Evolutionary conservation across 2,888 invertebrate species (phyloP), one percentile per base, ranked within the genome.

Genomic region (Netelia melanura): DNA sequence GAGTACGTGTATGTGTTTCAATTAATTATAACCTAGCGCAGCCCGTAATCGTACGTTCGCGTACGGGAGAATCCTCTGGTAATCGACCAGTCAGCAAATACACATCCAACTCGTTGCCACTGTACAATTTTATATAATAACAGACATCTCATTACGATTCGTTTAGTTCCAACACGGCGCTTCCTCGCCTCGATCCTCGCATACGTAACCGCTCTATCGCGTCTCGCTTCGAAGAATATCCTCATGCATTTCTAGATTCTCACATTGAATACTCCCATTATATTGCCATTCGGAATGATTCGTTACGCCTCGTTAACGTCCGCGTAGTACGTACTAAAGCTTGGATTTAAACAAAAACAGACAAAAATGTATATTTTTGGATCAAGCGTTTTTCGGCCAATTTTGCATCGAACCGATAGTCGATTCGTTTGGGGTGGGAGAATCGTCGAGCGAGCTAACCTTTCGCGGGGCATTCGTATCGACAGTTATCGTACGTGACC

Each of bases 401-500:
- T 48, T 48, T 48, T 14, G 48, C 14, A 48, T 48, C 14, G 48
- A 48, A 14, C 48, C 48, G 14, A 48, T 48, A 10, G 48, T 14
- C 48, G 48, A 8, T 43, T 30, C 25, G 21, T 23, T 43, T 2
- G 17, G 58, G 58, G 6, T 43, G 56, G 52, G 21, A 56, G 71
- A 67, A 54, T 61, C 71, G 52, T 61, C 65, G 70, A 68, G 71
- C 72, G 61, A 61, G 70, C 30, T 71, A 17, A 62, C 79, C 82
- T 71, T 85, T 65, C 71, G 44, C 38, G 38, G 77, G 61, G 70
- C 75, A 76, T 79, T 85, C 70, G 67, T 76, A 82, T 82, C 82
- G 85, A 79, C 85, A 85, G 85, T 82, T 85, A 85, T 82, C 79
- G 79, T 79, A 82, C 82, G 82, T 85, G 82, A 79, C 79, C 82